Percentiles rank a stretch among this genome's conserved stretches.
Conservation (phyloP, 1,140 invertebrate genomes). For the Drosophila chauvacae region DNA sequence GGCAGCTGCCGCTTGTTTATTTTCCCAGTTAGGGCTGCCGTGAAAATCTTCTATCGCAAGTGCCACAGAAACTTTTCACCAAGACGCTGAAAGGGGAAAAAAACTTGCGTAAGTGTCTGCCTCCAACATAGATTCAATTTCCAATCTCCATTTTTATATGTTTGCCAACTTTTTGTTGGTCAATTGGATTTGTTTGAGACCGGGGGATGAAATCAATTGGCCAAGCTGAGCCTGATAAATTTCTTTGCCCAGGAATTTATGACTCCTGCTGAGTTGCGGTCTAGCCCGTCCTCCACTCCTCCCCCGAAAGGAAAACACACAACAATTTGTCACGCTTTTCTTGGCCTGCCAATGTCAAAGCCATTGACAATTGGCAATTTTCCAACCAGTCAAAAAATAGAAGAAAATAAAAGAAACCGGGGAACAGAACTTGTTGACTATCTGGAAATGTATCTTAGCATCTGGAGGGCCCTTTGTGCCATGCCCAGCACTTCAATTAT, state of each 20-base stretch:
- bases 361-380: constrained; percentile 46
- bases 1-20: constrained; percentile 51
- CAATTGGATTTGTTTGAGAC: constrained; percentile 42
- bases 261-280: constrained; percentile 47
- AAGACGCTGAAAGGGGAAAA: neutral
- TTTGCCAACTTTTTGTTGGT: constrained; percentile 44
- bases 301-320: constrained; percentile 26
- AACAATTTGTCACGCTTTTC: constrained; percentile 72
- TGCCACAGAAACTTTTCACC: constrained; percentile 44
- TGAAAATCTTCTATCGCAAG: constrained; percentile 47
- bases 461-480: constrained; percentile 17
- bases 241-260: constrained; percentile 56
- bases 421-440: constrained; percentile 64
- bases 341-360: constrained; percentile 53
- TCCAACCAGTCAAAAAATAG: constrained; percentile 12
- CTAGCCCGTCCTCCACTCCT: neutral
- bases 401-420: constrained; percentile 5
- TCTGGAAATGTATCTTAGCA: constrained; percentile 37
- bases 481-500: constrained; percentile 50
- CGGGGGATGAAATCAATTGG: constrained; percentile 61
- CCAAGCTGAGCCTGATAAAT: constrained; percentile 51
- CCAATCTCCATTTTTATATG: constrained; percentile 33
- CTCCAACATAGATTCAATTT: constrained; percentile 40
- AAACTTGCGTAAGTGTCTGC: constrained; percentile 43
- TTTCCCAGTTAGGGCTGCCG: constrained; percentile 50